These are phyloP conservation scores for Melipona quadrifasciata DNA, from an alignment of 1,140 invertebrate genomes.

Conservation along the genomic window DNA sequence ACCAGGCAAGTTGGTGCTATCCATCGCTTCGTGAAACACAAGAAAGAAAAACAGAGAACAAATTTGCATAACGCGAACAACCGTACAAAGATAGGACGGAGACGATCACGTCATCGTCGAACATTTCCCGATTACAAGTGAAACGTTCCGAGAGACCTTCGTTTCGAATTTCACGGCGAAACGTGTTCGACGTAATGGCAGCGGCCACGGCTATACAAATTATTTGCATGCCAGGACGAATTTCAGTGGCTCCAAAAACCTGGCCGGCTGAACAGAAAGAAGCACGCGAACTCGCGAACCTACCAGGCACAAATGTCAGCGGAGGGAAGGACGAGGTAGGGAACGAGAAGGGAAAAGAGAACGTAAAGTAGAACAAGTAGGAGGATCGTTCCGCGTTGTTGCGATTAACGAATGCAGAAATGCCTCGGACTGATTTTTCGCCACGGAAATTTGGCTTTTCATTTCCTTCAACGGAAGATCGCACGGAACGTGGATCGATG, in stretches of 20 bases:
- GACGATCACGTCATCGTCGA: background rate
- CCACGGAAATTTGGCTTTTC: background rate
- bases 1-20: background rate
- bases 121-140: slow-evolving; percentile 12
- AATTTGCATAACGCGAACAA: background rate
- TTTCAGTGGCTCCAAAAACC: slow-evolving; percentile 56
- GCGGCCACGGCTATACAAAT: slow-evolving; percentile 48
- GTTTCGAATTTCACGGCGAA: slow-evolving; percentile 25
- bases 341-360: background rate
- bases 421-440: background rate
- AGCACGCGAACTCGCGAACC: slow-evolving; percentile 58
- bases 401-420: slow-evolving; percentile 34
- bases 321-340: background rate
- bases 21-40: background rate
- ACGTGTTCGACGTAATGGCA: background rate
- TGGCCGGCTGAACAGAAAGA: slow-evolving; percentile 47
- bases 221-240: slow-evolving; percentile 58
- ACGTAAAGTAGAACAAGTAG: background rate
- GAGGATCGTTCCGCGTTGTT: background rate
- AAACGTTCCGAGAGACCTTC: slow-evolving; percentile 31
- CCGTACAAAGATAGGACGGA: background rate
- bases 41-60: background rate
- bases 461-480: background rate
- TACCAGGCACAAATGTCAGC: slow-evolving; percentile 50
- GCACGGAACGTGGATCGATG: background rate